Conservation (phyloP, 2,113 vertebrate genomes). For the Carlito syrichta region DNA sequence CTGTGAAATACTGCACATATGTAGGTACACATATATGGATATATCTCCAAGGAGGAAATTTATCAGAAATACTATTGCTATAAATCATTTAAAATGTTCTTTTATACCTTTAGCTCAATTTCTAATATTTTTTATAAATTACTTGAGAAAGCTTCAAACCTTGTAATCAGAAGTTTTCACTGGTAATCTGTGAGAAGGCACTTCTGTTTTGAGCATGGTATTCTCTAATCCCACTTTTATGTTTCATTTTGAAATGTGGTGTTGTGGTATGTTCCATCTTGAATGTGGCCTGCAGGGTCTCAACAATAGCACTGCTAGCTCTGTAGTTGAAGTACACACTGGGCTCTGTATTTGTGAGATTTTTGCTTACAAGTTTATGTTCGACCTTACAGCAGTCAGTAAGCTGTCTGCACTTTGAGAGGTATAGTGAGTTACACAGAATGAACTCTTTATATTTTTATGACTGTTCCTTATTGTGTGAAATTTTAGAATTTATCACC, state of each 20-base stretch:
- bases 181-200: neutral
- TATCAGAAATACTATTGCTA: neutral
- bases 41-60: neutral
- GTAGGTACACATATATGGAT: neutral
- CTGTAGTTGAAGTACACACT: neutral
- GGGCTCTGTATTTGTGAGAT: neutral
- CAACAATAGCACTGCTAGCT: neutral
- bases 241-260: constrained; percentile 32
- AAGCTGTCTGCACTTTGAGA: neutral
- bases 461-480: neutral
- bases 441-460: neutral
- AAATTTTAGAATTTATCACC: neutral
- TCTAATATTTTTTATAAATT: constrained; percentile 2
- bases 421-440: neutral
- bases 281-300: neutral
- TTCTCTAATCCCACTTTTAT: neutral
- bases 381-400: neutral
- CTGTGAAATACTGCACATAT: neutral
- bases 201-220: neutral
- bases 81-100: neutral
- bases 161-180: constrained; percentile 16
- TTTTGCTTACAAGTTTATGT: neutral
- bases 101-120: neutral
- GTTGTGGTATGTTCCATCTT: neutral
- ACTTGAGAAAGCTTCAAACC: neutral